These are phyloP conservation scores for Lapara coniferarum DNA, from an alignment of 2,888 invertebrate species.

Conservation along the genomic window DNA sequence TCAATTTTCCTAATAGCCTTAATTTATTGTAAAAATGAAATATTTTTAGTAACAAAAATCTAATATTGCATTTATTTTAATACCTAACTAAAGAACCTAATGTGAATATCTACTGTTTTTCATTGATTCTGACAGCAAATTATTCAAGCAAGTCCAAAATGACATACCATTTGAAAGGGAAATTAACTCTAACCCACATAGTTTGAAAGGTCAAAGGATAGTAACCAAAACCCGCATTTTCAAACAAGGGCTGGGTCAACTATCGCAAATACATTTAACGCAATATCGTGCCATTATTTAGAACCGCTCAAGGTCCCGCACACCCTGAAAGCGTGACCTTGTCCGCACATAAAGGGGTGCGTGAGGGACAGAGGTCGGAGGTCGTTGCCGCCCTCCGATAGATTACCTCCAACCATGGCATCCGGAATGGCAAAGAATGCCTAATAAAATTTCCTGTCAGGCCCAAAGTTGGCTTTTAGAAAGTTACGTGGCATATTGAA, in stretches of 20 bases:
- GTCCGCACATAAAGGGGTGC: slow-evolving; percentile 18
- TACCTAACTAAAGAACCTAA: no score
- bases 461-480: neutral
- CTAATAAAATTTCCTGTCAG: slow-evolving; percentile 10
- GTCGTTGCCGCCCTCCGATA: neutral
- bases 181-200: neutral
- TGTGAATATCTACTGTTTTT: no score
- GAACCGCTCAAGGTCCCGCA: slow-evolving; percentile 12
- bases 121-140: no score
- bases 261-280: slow-evolving; percentile 5
- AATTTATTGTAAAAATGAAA: no score
- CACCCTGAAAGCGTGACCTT: slow-evolving; percentile 16
- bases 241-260: neutral
- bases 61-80: no score
- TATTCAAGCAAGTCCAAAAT: no score
- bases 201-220: neutral
- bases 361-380: slow-evolving; percentile 12
- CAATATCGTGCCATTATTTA: slow-evolving; percentile 5
- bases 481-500: slow-evolving; percentile 3
- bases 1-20: no score
- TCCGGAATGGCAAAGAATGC: neutral
- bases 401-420: slow-evolving; percentile 8
- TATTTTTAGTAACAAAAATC: no score
- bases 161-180: no score
- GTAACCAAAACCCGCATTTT: neutral